Percentiles rank a stretch among this genome's conserved stretches.
Evolutionary conservation across 2,797 vertebrate genomes (phyloP).

Genomic region (Sylvilagus floridanus): DNA sequence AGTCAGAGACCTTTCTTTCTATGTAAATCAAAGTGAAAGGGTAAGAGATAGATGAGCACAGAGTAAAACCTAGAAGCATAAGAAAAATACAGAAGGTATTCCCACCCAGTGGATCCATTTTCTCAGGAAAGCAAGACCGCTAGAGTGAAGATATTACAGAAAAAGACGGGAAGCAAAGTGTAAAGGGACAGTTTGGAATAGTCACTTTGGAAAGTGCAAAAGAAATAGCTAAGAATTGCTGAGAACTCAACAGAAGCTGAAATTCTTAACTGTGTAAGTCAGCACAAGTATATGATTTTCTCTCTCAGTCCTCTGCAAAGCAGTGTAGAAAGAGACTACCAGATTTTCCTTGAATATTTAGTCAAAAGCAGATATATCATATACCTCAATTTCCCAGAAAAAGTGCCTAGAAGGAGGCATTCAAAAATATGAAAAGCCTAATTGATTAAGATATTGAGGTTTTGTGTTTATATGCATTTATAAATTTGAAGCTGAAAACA

Average conservation of each 20-base stretch:
- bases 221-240: not conserved
- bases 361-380: not conserved
- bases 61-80: not conserved
- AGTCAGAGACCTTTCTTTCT: not conserved
- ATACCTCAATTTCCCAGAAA: slow-evolving; percentile 41
- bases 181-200: not conserved
- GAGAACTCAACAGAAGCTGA: not conserved
- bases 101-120: not conserved
- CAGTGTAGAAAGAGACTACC: not conserved
- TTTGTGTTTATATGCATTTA: not conserved
- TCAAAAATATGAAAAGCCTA: not conserved
- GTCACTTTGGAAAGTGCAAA: not conserved
- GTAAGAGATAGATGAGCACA: not conserved
- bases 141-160: not conserved
- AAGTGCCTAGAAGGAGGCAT: not conserved
- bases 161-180: not conserved
- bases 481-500: slow-evolving; percentile 13
- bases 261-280: not conserved
- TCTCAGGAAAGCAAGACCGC: not conserved
- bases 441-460: not conserved
- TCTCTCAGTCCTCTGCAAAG: not conserved
- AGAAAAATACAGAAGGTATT: not conserved
- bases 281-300: not conserved
- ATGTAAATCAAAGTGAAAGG: not conserved
- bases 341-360: not conserved